A percentile compares a stretch with the other conserved stretches of the same genome.
Evolutionary conservation across 1,140 invertebrate species (phyloP).

Genomic region (Trachymyrmex septentrionalis): DNA sequence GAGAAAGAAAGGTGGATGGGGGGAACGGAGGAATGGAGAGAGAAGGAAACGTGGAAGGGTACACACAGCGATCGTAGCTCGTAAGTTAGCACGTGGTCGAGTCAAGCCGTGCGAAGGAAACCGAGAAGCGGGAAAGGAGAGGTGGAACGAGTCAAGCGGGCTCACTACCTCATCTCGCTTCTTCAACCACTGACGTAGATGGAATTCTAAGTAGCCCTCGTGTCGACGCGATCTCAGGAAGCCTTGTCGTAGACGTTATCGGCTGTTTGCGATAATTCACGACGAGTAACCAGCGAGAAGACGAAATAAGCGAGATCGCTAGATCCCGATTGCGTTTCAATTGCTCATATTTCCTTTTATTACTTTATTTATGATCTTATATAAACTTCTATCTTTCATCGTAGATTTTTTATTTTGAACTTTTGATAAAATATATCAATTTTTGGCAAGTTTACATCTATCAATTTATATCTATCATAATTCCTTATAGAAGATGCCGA

Average conservation of each 20-base stretch:
- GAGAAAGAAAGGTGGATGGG: conserved; percentile 30
- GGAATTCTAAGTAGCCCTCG: conserved; percentile 73
- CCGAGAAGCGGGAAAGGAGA: conserved; percentile 78
- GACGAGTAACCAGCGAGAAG: not conserved
- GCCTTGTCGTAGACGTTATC: conserved; percentile 47
- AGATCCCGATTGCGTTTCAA: not conserved
- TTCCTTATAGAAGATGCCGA: not conserved
- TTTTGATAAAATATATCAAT: not conserved
- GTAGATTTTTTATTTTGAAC: not conserved
- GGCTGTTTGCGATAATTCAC: conserved; percentile 37
- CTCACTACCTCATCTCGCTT: conserved; percentile 77
- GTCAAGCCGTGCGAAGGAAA: conserved; percentile 80
- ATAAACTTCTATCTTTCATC: not conserved
- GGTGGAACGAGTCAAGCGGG: conserved; percentile 75
- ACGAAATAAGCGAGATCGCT: not conserved
- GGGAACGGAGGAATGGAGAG: conserved; percentile 66
- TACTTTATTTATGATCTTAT: not conserved
- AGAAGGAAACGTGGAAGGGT: conserved; percentile 75
- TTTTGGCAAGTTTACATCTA: not conserved
- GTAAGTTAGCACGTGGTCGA: conserved; percentile 86
- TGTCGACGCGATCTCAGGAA: conserved; percentile 64
- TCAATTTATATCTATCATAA: not conserved
- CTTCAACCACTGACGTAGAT: conserved; percentile 75
- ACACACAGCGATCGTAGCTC: conserved; percentile 80
- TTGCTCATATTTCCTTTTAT: not conserved